These are phyloP conservation scores for Melopsittacus undulatus DNA, from an alignment of 2,797 vertebrate genomes.

Conservation along the genomic window DNA sequence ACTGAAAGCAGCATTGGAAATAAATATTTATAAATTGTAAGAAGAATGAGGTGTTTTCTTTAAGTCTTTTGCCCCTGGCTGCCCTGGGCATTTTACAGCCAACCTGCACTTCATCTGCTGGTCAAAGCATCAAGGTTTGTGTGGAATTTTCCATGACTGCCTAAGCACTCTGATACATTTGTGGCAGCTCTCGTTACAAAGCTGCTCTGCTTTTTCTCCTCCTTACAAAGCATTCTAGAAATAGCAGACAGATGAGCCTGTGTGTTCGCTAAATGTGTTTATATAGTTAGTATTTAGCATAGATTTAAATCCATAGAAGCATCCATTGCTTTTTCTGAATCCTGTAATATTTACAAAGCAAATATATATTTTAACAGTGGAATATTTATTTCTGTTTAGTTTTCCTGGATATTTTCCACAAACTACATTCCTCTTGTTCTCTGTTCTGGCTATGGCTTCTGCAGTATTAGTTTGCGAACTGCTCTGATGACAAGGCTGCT, in stretches of 20 bases:
- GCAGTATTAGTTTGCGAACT: not conserved
- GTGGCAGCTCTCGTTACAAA: slow-evolving; percentile 67
- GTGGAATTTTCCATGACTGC: slow-evolving; percentile 82
- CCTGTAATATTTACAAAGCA: slow-evolving; percentile 47
- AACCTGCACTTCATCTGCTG: slow-evolving; percentile 49
- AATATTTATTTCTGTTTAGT: slow-evolving; percentile 59
- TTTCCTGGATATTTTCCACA: slow-evolving; percentile 56
- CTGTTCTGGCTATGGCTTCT: not conserved
- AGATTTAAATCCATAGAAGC: slow-evolving; percentile 44
- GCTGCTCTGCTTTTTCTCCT: slow-evolving; percentile 67
- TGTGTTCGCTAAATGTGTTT: slow-evolving; percentile 58
- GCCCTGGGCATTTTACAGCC: not conserved
- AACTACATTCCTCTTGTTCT: slow-evolving; percentile 48
- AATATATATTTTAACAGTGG: slow-evolving; percentile 10
- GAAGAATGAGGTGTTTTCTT: slow-evolving; percentile 10
- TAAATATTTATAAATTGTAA: not conserved
- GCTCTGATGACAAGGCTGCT: not conserved
- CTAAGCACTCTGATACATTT: slow-evolving; percentile 65
- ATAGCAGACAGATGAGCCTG: slow-evolving; percentile 67
- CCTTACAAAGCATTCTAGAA: slow-evolving; percentile 74
- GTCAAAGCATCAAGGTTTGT: slow-evolving; percentile 67
- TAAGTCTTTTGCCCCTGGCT: not conserved
- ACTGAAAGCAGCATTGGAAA: not conserved
- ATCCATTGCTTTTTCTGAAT: slow-evolving; percentile 18
- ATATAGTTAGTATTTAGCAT: slow-evolving; percentile 53